Evolutionary conservation across 2,888 invertebrate genomes (phyloP), one percentile per base, ranked within the genome.

Genomic region (Barypeithes pellucidus): DNA sequence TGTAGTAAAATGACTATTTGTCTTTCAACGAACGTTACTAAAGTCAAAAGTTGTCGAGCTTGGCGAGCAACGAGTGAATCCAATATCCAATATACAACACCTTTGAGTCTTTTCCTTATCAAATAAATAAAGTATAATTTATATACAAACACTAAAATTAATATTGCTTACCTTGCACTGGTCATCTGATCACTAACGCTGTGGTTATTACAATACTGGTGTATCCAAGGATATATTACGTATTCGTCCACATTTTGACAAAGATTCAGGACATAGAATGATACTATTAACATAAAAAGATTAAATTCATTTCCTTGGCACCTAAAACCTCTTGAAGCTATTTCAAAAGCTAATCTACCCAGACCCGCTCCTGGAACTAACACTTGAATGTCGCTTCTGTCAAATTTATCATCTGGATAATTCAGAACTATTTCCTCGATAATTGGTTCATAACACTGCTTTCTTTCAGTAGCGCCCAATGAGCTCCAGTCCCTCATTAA

Each of bases 251-350:
- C 90, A 82, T 88, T 87, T 9, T 87, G 87, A 79, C 90, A 96
- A 87, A 93, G 91, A 87, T 99, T 99, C 52, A 99, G 88, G 70
- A 99, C 93, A 85, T 97, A 99, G 87, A 97, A 96, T 52, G 98
- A 97, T 0, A 97, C 95, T 79, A 99, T 95, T 60, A 99, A 88
- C 99, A 99, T 99, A 85, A 97, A 98, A 43, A 98, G 89, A 29
- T 97, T 97, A 88, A 97, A 98, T 87, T 99, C 99, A 85, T 99
- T 99, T 77, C 98, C 99, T 86, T 98, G 96, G 81, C 98, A 98
- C 9, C 90, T 90, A 87, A 93, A 99, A 0, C 98, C 98, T 16
- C 92, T 89, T 69, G 90, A 90, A 0, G 98, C 97, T 33, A 99
- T 91, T 88, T 99, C 99, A 88, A 94, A 98, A 0, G 97, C 95